Base-by-base conservation (phyloP, 1,140 invertebrate species). In the Drosophila ananassae region DNA sequence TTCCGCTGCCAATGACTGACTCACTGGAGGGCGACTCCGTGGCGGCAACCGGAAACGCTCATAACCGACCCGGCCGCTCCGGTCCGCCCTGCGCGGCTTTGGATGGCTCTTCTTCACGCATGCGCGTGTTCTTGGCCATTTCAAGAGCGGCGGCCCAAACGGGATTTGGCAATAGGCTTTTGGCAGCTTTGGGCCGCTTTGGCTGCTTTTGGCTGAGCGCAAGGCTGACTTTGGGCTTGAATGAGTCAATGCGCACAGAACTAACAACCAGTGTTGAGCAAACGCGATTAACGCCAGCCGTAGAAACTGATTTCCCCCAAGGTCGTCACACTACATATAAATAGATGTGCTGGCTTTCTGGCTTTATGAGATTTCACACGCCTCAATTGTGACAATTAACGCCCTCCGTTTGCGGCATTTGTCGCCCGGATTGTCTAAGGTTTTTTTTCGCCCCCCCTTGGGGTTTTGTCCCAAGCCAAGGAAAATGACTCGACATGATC, bases 351-450 rank as follows among this genome's bases (percentile, higher is more conserved):
- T 62, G 52, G 32, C 34, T 44, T 10, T 41, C 5, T 57, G 52
- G 10, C 32, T 76, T 59, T 76, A 73, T 71, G 66, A 63, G 67
- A 79, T 67, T 87, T 83, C 83, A 79, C 82, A 89, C 83, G 83
- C 83, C 67, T 79, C 83, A 89, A 89, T 89, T 89, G 83, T 89
- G 79, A 89, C 83, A 89, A 83, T 89, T 89, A 89, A 79, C 79
- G 76, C 79, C 75, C 60, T 50, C 54, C 55, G 46, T 48, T 51
- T 21, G 41, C 30, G 25, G 51, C 63, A 68, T 39, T 69, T 69
- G 63, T 69, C 66, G 44, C 63, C 64, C 44, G 21, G 39, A 48
- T 64, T 50, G 21, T 48, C 57, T 44, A 61, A 13, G 51, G 28
- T 62, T 62, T 39, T 37, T 62, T 50, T 66, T 59, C n/a, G n/a